Evolutionary conservation across 2,888 invertebrate genomes (phyloP).

Genomic region (Busseola fusca): DNA sequence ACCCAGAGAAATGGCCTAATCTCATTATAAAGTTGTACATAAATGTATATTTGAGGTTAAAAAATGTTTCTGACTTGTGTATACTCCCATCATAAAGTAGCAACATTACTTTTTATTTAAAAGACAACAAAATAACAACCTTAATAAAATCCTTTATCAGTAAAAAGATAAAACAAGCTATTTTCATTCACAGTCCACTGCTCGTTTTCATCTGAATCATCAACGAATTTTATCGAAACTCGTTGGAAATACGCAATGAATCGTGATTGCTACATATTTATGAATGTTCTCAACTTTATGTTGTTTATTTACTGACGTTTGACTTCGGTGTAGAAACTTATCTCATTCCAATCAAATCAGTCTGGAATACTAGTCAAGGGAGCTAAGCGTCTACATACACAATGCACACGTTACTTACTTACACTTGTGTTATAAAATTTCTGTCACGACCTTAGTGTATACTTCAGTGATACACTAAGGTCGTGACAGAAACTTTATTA

Average conservation of each 20-base stretch:
- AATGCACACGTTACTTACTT: not conserved
- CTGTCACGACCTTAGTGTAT: too few relatives aligned
- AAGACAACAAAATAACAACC: conserved; percentile 5
- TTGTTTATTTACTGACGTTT: conserved; percentile 46
- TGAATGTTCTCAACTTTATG: conserved; percentile 41
- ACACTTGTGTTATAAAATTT: too few relatives aligned
- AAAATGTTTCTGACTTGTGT: not conserved
- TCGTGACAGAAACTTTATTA: not conserved
- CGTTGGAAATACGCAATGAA: conserved; percentile 54
- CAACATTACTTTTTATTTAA: not conserved
- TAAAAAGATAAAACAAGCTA: conserved; percentile 26
- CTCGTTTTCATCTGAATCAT: conserved; percentile 47
- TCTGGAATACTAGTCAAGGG: conserved; percentile 26
- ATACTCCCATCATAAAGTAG: not conserved
- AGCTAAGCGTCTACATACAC: conserved; percentile 1
- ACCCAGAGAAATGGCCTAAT: too few relatives aligned
- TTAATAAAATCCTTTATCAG: conserved; percentile 19
- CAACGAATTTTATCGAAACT: conserved; percentile 41
- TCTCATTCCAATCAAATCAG: conserved; percentile 50
- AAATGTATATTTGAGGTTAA: not conserved
- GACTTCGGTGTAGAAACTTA: conserved; percentile 43
- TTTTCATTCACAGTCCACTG: conserved; percentile 54
- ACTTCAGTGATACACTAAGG: not conserved
- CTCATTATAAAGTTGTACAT: not conserved
- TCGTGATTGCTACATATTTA: conserved; percentile 52